A percentile compares a stretch with the other conserved stretches of the same genome.
Evolutionary conservation across 2,113 vertebrate species (phyloP).

Genomic region (Podarcis muralis): DNA sequence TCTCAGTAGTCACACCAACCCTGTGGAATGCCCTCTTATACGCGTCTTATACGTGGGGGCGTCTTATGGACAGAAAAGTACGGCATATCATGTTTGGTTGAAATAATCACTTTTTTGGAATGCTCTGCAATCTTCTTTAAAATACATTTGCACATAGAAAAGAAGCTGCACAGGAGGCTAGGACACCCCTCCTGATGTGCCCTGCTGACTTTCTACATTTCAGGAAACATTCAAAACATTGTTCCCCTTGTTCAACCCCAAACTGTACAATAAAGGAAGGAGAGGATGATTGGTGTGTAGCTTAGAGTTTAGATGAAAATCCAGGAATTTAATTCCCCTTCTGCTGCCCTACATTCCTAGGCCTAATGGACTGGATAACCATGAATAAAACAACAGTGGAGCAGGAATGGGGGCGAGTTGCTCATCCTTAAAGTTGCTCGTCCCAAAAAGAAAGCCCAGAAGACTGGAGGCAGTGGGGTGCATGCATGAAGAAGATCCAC

Average conservation of each 20-base stretch:
- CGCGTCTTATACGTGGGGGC: no score
- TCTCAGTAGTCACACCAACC: no score
- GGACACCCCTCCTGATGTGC: background rate
- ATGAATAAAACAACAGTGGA: background rate
- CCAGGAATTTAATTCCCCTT: background rate
- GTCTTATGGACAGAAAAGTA: no score
- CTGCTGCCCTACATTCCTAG: background rate
- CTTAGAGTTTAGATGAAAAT: background rate
- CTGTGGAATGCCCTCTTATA: no score
- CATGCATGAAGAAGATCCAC: background rate
- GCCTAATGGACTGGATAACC: background rate
- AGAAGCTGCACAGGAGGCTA: background rate
- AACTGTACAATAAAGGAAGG: background rate
- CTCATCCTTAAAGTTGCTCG: background rate
- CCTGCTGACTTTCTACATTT: background rate
- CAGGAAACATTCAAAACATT: background rate
- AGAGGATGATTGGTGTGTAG: background rate
- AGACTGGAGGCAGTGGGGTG: background rate
- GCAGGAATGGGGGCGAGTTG: background rate
- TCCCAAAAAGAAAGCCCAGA: background rate
- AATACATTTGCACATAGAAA: background rate
- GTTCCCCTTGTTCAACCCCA: no score
- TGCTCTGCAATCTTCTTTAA: background rate
- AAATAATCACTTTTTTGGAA: background rate
- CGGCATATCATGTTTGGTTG: background rate